Base-by-base conservation (phyloP, 2,888 invertebrate species). In the Epistrophella euchroma region DNA sequence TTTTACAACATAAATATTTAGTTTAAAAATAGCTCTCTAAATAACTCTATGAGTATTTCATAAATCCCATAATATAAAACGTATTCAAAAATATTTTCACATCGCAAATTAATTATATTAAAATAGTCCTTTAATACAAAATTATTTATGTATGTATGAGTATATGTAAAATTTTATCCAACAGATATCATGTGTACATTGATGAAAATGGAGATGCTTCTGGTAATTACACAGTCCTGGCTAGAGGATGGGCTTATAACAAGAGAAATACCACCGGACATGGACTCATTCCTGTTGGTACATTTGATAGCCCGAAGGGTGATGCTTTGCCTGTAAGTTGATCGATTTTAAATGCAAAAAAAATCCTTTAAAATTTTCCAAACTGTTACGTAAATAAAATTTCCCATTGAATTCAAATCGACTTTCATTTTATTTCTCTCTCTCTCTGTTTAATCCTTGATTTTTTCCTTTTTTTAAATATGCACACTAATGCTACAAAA, bases 131-230 rank as follows among this genome's bases (percentile, higher is more conserved):
- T 52, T 52, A 7, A 52, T 15, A 15, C 22, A 15, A 52, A 50
- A 40, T 15, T 32, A 40, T 15, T 32, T 28, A 28, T 28, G 9
- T 5, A 32, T 32, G n/a, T 17, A n/a, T 9, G n/a, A 5, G 13
- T 43, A 6, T 17, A 45, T 19, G 3, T 15, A 52, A 52, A 52
- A 52, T 4, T 28, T 43, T 28, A 28, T 25, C 22, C 22, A 89
- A 89, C 91, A 97, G 98, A 52, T 98, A 97, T 92, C 96, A 96
- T 93, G 96, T 97, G n/a, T 96, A 97, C 90, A 97, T 98, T 94
- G 98, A 98, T 92, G 96, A 96, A 89, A 96, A 97, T 89, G 98
- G 97, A 0, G 98, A 98, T 90, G 97, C 98, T 0, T 97, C 97
- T 90, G 98, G 98, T 13, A 98, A 98, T 94, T 98, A 98, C 93